Conservation (phyloP, 2,797 vertebrate species). For the Scomberomorus guttatus region DNA sequence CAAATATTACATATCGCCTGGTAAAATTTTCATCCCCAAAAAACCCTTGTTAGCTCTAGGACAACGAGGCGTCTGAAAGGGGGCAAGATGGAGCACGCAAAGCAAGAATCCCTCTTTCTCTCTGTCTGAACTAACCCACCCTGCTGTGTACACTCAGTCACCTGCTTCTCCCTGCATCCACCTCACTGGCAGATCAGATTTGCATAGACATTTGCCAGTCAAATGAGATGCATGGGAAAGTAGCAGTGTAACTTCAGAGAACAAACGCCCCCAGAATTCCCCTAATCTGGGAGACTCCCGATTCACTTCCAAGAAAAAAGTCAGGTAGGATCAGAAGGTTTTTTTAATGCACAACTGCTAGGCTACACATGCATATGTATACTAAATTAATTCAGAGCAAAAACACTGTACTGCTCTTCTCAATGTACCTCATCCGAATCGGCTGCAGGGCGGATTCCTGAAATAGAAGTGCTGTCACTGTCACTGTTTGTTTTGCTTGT, state of each 20-base stretch:
- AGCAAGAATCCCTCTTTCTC: slow-evolving; percentile 5
- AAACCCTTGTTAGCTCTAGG: not conserved
- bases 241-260: slow-evolving; percentile 44
- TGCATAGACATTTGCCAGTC: slow-evolving; percentile 80
- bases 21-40: slow-evolving; percentile 39
- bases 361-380: not conserved
- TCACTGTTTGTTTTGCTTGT: slow-evolving; percentile 12
- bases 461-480: not conserved
- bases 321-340: not conserved
- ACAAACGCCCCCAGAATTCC: slow-evolving; percentile 61
- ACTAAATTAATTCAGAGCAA: not conserved
- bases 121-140: slow-evolving; percentile 24
- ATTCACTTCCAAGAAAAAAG: slow-evolving; percentile 44
- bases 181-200: slow-evolving; percentile 50
- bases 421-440: not conserved
- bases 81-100: slow-evolving; percentile 66
- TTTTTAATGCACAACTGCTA: too few species aligned
- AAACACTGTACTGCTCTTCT: not conserved
- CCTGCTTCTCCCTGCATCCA: slow-evolving; percentile 30
- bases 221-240: slow-evolving; percentile 69
- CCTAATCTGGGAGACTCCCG: slow-evolving; percentile 53
- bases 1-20: slow-evolving; percentile 31
- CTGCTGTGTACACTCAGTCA: slow-evolving; percentile 19
- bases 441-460: slow-evolving; percentile 9
- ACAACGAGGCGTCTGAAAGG: slow-evolving; percentile 10